Evolutionary conservation across 2,888 invertebrate species (phyloP).

Genomic region (Spodoptera exigua): DNA sequence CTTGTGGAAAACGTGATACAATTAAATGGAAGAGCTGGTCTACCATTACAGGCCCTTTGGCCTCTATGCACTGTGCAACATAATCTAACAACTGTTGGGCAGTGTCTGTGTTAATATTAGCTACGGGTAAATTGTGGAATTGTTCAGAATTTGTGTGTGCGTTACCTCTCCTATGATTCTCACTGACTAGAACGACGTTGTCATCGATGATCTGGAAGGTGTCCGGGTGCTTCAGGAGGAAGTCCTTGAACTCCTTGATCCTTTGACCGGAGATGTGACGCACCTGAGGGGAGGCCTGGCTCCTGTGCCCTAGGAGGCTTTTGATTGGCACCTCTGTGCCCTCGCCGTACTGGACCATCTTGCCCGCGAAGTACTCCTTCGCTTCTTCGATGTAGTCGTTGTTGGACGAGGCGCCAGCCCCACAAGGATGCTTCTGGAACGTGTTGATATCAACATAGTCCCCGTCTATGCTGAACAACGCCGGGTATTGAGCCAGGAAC

Average conservation of each 20-base stretch:
- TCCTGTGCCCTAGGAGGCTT: constrained; percentile 98
- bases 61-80: constrained; percentile 94
- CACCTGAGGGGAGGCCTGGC: constrained; percentile 98
- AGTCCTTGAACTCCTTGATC: constrained; percentile 97
- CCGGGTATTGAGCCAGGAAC: constrained; percentile 98
- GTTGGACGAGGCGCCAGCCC: constrained; percentile 91
- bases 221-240: constrained; percentile 95
- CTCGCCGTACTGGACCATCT: constrained; percentile 98
- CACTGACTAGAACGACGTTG: constrained; percentile 94
- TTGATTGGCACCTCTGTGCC: constrained; percentile 99
- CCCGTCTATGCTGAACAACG: constrained; percentile 97
- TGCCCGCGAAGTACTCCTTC: constrained; percentile 98
- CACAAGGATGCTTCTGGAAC: constrained; percentile 90
- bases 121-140: constrained; percentile 92
- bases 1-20: constrained; percentile 93
- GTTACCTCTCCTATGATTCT: constrained; percentile 91
- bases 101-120: constrained; percentile 94
- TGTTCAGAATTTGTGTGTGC: constrained; percentile 91
- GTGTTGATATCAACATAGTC: constrained; percentile 96
- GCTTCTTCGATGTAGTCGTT: constrained; percentile 98
- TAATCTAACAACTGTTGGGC: constrained; percentile 95
- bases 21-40: constrained; percentile 96
- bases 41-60: constrained; percentile 94
- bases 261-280: constrained; percentile 98
- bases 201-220: constrained; percentile 96